Conservation (phyloP, 1,140 invertebrate species). For the Drosophila teissieri region DNA sequence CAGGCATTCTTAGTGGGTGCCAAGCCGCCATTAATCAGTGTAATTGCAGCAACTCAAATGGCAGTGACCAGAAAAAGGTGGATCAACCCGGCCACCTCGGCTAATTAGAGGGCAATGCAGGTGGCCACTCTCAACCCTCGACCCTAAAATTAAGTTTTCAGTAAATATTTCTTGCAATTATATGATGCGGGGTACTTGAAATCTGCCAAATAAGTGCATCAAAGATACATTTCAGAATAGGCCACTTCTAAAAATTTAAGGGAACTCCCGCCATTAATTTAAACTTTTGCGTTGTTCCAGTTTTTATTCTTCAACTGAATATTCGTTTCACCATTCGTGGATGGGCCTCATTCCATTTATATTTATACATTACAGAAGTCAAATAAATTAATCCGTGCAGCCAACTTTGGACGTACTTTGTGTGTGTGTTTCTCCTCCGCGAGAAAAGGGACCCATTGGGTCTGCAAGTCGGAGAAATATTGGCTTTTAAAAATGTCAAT, state of each 20-base stretch:
- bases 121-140: background rate
- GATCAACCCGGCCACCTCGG: background rate
- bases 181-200: background rate
- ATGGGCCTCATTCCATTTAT: constrained; percentile 46
- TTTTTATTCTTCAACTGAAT: background rate
- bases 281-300: background rate
- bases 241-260: background rate
- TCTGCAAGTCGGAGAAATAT: constrained; percentile 54
- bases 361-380: constrained; percentile 61
- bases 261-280: background rate
- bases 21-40: constrained; percentile 76
- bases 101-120: constrained; percentile 39
- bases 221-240: background rate
- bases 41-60: constrained; percentile 65
- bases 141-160: background rate
- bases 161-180: background rate
- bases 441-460: constrained; percentile 11
- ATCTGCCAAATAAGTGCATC: background rate
- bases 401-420: constrained; percentile 53
- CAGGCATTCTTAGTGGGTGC: constrained; percentile 55
- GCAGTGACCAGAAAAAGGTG: constrained; percentile 15
- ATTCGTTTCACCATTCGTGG: background rate
- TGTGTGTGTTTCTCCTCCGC: constrained; percentile 5
- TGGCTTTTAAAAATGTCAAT: constrained; percentile 83
- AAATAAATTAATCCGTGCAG: constrained; percentile 58